Base-by-base conservation (phyloP, 2,797 vertebrate species). In the Manis pentadactyla region DNA sequence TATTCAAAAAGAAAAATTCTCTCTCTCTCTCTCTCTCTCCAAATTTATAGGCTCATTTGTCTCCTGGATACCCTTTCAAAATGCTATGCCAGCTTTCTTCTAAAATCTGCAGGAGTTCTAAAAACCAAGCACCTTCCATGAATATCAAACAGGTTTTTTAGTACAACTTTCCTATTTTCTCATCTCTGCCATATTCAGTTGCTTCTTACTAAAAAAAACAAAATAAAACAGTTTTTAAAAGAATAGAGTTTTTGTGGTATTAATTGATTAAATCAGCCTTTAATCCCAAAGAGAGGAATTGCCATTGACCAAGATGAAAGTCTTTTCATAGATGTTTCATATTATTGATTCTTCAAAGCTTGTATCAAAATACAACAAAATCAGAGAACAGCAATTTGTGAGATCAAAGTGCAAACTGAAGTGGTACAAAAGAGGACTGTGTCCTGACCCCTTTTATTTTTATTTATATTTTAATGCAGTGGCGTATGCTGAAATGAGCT, bases 11-110 rank as follows among this genome's bases (percentile, higher is more conserved):
- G 68, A 97, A 94, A 89, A 55, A 73, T 82, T 85, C 59, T 89
- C 31, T 89, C 86, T 61, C 37, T 89, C 31, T 89, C 86, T 61
- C 37, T 39, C 68, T 75, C 82, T 46, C 27, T 82, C 37, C 92
- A 93, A 81, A 95, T 95, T 95, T 95, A 96, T 90, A 93, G 86
- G 51, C 64, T 78, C 55, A 93, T 96, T 95, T 93, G 63, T 94
- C 95, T 98, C 79, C 96, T 73, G 29, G 89, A 93, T 95, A 95
- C 83, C 69, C 94, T 97, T 95, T 95, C 69, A 92, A 86, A 97
- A 93, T 85, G 94, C 66, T 68, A 82, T 88, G 66, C 91, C 95
- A 97, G 91, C 51, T 90, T 97, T 94, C 83, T 89, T 87, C 90
- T 75, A 73, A 95, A 93, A 87, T 68, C 89, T 63, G 86, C 66